phyloP scores from a whole-genome alignment of 2,113 vertebrate species.

The Cynocephalus volans region DNA sequence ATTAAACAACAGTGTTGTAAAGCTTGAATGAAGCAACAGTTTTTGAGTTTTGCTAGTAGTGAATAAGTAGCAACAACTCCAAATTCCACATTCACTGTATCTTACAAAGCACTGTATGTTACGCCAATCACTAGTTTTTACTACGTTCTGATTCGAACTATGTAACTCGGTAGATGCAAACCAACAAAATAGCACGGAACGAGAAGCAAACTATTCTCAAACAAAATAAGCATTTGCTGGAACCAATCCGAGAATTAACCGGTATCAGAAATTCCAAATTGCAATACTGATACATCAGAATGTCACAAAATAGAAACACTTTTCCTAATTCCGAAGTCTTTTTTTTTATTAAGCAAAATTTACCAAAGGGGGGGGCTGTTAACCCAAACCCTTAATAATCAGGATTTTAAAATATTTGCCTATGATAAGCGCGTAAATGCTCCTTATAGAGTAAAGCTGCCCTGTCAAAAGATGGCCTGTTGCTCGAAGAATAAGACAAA shows the following conservation, averaged over 20 bases:
- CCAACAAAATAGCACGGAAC: not conserved
- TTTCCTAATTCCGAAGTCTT: not conserved
- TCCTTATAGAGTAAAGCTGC: not conserved
- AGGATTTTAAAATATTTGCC: not conserved
- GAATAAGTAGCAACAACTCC: not conserved
- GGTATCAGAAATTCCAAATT: not conserved
- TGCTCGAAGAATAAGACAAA: not conserved
- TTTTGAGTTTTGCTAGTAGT: not conserved
- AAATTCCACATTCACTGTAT: not conserved
- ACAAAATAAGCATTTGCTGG: not conserved
- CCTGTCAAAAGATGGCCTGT: not conserved
- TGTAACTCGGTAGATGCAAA: too few relatives aligned
- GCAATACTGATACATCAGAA: not conserved
- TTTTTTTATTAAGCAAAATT: not conserved
- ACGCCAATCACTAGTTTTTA: not conserved
- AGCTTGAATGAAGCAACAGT: not conserved
- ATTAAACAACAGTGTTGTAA: not conserved
- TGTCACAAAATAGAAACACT: not conserved
- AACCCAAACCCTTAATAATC: not conserved
- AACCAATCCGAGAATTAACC: not conserved
- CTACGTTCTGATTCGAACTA: too few relatives aligned
- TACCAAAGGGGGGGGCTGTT: not conserved
- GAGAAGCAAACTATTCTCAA: not conserved
- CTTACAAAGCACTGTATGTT: not conserved
- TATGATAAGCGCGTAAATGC: not conserved